phyloP scores from a whole-genome alignment of 2,888 invertebrate genomes.

The Microdon myrmicae region DNA sequence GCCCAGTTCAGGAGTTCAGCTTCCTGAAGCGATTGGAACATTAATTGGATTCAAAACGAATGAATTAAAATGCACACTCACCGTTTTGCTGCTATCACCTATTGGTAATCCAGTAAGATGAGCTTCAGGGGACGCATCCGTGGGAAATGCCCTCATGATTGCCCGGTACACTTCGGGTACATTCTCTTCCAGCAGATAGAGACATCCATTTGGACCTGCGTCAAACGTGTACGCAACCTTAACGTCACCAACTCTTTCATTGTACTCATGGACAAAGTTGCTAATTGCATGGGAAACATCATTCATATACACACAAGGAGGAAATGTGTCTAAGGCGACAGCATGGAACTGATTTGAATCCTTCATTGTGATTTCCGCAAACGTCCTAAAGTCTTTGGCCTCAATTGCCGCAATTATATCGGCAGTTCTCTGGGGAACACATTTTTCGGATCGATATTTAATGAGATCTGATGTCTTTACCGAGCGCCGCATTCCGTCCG shows the following conservation, averaged over 20 bases:
- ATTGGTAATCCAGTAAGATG: conserved; percentile 72
- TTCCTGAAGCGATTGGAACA: conserved; percentile 25
- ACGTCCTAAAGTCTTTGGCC: conserved; percentile 78
- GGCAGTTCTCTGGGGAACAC: conserved; percentile 79
- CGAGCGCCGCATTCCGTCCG: conserved; percentile 86
- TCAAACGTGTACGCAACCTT: conserved; percentile 97
- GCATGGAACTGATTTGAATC: conserved; percentile 99
- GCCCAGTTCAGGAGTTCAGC: conserved; percentile 23
- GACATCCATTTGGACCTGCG: conserved; percentile 96
- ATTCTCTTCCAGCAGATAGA: conserved; percentile 83
- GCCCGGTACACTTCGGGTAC: conserved; percentile 76
- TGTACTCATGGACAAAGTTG: conserved; percentile 84
- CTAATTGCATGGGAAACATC: conserved; percentile 85
- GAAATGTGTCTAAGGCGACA: conserved; percentile 90
- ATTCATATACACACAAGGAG: conserved; percentile 93
- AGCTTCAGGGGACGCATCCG: conserved; percentile 65
- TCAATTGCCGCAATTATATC: conserved; percentile 68
- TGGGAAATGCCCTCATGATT: conserved; percentile 79
- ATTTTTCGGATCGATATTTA: conserved; percentile 75
- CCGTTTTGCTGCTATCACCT: conserved; percentile 36
- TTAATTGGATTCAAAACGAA: not conserved
- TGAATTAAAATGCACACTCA: conserved; percentile 8
- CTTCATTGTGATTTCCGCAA: conserved; percentile 95
- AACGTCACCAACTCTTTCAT: conserved; percentile 72
- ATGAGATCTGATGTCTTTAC: conserved; percentile 86